These are phyloP conservation scores for Psylliodes chrysocephalus DNA, from an alignment of 2,888 invertebrate species.

Conservation along the genomic window DNA sequence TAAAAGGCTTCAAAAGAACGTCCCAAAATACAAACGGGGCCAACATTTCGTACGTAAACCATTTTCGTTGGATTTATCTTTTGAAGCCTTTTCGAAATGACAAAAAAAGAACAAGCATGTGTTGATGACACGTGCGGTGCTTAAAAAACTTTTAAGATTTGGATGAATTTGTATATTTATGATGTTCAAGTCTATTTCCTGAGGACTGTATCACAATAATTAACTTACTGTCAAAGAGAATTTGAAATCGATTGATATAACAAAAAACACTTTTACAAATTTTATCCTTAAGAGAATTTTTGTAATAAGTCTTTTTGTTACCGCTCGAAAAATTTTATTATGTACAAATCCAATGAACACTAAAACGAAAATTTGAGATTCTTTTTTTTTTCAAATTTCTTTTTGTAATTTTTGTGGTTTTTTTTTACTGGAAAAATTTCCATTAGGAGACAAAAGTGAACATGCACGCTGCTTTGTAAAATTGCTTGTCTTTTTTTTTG, in stretches of 20 bases:
- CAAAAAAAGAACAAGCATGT: slow-evolving; percentile 36
- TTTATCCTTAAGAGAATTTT: background rate
- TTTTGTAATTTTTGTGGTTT: slow-evolving; percentile 52
- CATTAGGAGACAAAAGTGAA: slow-evolving; percentile 52
- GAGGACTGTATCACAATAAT: slow-evolving; percentile 65
- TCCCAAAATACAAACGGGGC: background rate
- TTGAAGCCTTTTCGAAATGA: slow-evolving; percentile 17
- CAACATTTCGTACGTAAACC: background rate
- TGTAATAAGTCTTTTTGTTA: slow-evolving; percentile 1
- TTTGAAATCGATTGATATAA: slow-evolving; percentile 17
- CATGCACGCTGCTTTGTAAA: slow-evolving; percentile 50
- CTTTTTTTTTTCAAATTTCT: slow-evolving; percentile 52
- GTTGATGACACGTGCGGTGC: slow-evolving; percentile 37
- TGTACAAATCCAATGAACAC: slow-evolving; percentile 45
- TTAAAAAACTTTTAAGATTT: slow-evolving; percentile 57
- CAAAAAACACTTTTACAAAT: slow-evolving; percentile 13
- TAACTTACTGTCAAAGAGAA: slow-evolving; percentile 50
- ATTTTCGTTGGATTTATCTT: background rate
- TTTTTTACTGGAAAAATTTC: slow-evolving; percentile 40
- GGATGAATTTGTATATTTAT: slow-evolving; percentile 54
- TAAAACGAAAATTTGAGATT: slow-evolving; percentile 56
- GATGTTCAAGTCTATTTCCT: slow-evolving; percentile 62
- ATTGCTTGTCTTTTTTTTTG: slow-evolving; percentile 55
- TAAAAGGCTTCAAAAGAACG: slow-evolving; percentile 2
- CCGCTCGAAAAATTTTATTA: slow-evolving; percentile 32